Evolutionary conservation across 2,797 vertebrate genomes (phyloP).

Genomic region (Crypturellus tataupa): DNA sequence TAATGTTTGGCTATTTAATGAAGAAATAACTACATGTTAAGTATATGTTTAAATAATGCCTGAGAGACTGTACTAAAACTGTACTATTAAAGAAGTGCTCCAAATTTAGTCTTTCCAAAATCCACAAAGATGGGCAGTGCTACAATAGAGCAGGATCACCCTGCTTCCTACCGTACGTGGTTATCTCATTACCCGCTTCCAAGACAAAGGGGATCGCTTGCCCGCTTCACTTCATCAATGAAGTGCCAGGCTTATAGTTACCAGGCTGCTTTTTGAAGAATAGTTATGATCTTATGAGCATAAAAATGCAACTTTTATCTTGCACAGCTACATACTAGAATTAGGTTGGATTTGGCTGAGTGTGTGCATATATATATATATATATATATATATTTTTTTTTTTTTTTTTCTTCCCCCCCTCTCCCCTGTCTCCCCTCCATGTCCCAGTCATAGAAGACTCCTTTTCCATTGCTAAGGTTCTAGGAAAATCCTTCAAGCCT

Average conservation of each 20-base stretch:
- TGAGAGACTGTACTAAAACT: background rate
- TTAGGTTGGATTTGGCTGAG: background rate
- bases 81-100: background rate
- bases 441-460: background rate
- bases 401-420: too few species aligned
- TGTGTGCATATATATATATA: too few species aligned
- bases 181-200: background rate
- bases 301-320: background rate
- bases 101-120: background rate
- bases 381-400: too few species aligned
- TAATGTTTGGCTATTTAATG: background rate
- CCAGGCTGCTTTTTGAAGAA: background rate
- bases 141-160: background rate
- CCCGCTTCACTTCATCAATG: background rate
- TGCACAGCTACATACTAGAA: background rate
- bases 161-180: background rate
- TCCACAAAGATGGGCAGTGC: background rate
- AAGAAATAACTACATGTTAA: background rate
- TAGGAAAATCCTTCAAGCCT: background rate
- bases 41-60: background rate
- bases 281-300: background rate
- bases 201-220: background rate
- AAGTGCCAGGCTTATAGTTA: background rate
- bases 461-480: background rate
- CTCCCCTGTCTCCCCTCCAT: too few species aligned